Percentiles rank a stretch among this genome's conserved stretches.
phyloP scores from a whole-genome alignment of 2,797 vertebrate species.

The Halcyon leucocephala region DNA sequence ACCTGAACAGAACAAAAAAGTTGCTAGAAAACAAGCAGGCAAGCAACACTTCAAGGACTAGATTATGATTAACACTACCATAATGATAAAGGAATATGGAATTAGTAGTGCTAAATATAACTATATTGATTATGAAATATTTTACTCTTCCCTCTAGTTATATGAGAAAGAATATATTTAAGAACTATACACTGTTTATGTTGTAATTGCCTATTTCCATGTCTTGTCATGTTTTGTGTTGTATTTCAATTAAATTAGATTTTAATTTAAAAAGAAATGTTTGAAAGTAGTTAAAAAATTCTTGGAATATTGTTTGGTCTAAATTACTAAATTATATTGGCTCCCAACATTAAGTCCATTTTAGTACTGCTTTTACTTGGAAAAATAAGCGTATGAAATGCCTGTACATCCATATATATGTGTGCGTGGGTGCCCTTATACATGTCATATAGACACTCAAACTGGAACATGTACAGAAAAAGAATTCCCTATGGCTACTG shows the following conservation, averaged over 20 bases:
- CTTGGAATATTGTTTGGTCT: background rate
- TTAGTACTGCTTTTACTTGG: background rate
- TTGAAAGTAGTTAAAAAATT: background rate
- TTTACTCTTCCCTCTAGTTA: background rate
- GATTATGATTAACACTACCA: too few species aligned
- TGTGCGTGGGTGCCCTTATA: background rate
- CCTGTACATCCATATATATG: rapidly evolving
- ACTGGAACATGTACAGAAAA: background rate
- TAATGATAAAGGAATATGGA: background rate
- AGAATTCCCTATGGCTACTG: background rate
- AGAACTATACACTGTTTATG: background rate
- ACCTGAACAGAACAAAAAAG: background rate
- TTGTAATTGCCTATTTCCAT: background rate
- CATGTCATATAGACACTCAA: background rate
- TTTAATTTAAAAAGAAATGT: background rate
- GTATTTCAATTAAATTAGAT: background rate
- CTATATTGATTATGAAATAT: background rate
- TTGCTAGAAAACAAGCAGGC: background rate
- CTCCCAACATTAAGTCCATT: background rate
- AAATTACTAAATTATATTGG: background rate
- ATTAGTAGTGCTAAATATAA: background rate
- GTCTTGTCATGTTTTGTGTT: background rate
- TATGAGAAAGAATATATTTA: background rate
- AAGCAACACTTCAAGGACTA: background rate
- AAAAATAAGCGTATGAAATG: background rate